Base-by-base conservation (phyloP, 2,888 invertebrate genomes). In the Callyntrura guangdongensis region DNA sequence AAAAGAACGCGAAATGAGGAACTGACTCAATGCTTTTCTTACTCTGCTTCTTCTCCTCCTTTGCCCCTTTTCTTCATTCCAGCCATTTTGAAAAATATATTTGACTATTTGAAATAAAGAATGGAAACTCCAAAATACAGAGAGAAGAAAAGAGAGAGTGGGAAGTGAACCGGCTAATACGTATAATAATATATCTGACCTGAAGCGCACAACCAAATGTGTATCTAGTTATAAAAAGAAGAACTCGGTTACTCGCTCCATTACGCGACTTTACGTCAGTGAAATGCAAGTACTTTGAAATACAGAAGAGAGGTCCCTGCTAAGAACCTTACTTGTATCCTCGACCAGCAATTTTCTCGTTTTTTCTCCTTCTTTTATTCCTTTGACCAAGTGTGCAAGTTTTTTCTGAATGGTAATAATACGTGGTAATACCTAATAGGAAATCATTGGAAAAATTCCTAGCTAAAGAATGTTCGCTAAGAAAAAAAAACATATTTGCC, bases 161-260 rank as follows among this genome's bases (percentile, higher is more conserved):
- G 9, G 17, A 25, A 56, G 47, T 72, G 56, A 79, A 6, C 53
- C 56, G 36, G 36, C 25, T 12, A 79, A 69, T n/a, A 25, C 14
- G 79, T 79, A 56, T 14, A 59, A 67, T 53, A 84, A 47, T 25
- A 61, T 36, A 8, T 53, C n/a, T 72, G 36, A 72, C 84, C 84
- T 17, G 12, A 69, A 72, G 49, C 22, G 25, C 25, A 49, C 53
- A 53, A 56, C 14, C 53, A 27, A 47, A 47, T 47, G 64, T 69
- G 27, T 72, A 36, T 47, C 74, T 6, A 27, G 81, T 61, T 47
- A 87, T 87, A 87, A 81, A 86, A 79, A 79, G n/a, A 12, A 53
- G 56, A 53, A 87, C 67, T 79, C 81, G 87, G 88, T 69, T 88
- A 88, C 82, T 88, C 72, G 82, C 82, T 82, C 88, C 69, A 88